Conservation (phyloP, 2,113 vertebrate species). For the Hippopotamus amphibius region DNA sequence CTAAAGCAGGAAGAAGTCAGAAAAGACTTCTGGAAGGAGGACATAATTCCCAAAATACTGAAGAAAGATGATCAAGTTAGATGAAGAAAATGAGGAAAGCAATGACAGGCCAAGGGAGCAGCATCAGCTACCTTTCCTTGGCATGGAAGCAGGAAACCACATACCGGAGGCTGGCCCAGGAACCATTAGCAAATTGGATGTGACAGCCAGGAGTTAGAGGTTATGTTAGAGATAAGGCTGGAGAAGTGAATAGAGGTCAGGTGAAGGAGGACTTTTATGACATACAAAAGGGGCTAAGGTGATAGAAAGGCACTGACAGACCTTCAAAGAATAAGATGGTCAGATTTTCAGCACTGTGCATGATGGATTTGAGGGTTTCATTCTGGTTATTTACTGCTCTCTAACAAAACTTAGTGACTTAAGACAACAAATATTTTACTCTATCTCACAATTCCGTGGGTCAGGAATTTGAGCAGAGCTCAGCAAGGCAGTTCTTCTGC, state of each 20-base stretch:
- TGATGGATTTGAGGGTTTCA: not conserved
- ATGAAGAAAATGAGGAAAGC: not conserved
- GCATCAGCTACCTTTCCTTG: constrained; percentile 50
- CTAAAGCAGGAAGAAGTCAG: not conserved
- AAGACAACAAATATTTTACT: not conserved
- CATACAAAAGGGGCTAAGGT: not conserved
- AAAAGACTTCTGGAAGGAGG: not conserved
- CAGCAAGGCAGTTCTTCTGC: not conserved
- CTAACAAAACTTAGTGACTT: constrained; percentile 6
- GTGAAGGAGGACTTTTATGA: not conserved
- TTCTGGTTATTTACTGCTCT: not conserved
- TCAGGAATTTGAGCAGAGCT: not conserved
- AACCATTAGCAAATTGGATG: constrained; percentile 64
- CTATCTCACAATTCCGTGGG: not conserved
- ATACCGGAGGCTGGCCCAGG: constrained; percentile 50
- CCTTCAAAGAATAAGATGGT: not conserved
- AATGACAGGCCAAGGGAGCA: not conserved
- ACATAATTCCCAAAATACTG: not conserved
- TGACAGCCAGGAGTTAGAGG: not conserved
- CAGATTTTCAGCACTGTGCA: not conserved
- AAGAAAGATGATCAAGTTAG: constrained; percentile 16
- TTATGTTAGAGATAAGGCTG: not conserved
- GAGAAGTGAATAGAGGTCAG: not conserved
- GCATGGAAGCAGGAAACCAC: not conserved
- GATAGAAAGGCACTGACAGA: not conserved